Evolutionary conservation across 2,888 invertebrate species (phyloP).

Genomic region (Watsonalla cultraria): DNA sequence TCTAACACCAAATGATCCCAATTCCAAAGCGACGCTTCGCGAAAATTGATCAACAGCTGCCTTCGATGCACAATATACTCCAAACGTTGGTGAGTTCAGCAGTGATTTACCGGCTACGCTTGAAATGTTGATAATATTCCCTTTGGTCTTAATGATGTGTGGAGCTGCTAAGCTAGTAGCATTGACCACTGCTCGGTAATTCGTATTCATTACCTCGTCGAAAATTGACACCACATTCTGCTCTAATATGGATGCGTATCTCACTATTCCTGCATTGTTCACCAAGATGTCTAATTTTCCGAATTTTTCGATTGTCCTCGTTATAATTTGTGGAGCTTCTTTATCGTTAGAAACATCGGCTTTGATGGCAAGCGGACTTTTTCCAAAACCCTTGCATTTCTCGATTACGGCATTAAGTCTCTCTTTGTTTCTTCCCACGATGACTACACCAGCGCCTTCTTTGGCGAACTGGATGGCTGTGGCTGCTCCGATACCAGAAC

Average conservation of each 20-base stretch:
- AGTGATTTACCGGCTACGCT: conserved; percentile 2
- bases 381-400: conserved; percentile 20
- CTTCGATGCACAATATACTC: conserved; percentile 26
- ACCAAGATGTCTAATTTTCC: conserved; percentile 39
- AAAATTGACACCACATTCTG: conserved; percentile 26
- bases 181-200: conserved; percentile 29
- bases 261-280: conserved; percentile 38
- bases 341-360: conserved; percentile 36
- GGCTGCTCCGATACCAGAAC: conserved; percentile 37
- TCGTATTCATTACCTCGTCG: conserved; percentile 33
- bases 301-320: conserved; percentile 30
- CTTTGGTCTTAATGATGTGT: conserved; percentile 30
- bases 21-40: conserved; percentile 74
- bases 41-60: conserved; percentile 38
- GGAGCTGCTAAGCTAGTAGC: conserved; percentile 33
- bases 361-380: conserved; percentile 22
- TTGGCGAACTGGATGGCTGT: conserved; percentile 28
- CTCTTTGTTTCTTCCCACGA: conserved; percentile 30
- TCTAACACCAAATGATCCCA: conserved; percentile 84
- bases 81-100: conserved; percentile 47
- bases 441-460: conserved; percentile 31
- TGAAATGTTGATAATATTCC: conserved; percentile 17
- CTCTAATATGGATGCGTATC: conserved; percentile 16
- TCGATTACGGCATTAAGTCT: conserved; percentile 26
- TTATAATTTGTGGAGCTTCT: conserved; percentile 24